A percentile compares a stretch with the other conserved stretches of the same genome.
These are phyloP conservation scores for Lepidocyrtoides sp. DNA, from an alignment of 2,888 invertebrate species.

Conservation along the genomic window DNA sequence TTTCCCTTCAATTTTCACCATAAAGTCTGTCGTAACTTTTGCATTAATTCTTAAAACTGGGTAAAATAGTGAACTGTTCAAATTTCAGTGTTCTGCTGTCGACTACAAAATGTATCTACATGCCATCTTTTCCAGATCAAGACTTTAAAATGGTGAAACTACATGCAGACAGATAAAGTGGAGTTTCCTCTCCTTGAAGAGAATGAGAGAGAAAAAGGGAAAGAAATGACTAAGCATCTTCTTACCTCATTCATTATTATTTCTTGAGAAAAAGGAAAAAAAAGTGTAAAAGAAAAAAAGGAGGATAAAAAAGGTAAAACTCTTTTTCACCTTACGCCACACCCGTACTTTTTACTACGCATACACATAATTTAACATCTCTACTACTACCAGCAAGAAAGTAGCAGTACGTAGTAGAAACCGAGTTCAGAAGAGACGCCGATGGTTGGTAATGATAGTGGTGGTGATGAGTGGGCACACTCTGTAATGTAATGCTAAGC, in stretches of 20 bases:
- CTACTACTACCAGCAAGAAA: neutral
- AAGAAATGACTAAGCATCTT: constrained; percentile 24
- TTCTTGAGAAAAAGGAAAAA: constrained; percentile 22
- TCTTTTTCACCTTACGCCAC: constrained; percentile 48
- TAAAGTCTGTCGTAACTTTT: neutral
- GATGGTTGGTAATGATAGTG: constrained; percentile 68
- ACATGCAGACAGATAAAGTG: constrained; percentile 3
- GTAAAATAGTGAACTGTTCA: neutral
- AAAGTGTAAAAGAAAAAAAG: neutral
- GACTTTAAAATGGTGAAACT: constrained; percentile 34
- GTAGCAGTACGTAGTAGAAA: neutral
- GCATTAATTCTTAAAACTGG: neutral
- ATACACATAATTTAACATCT: constrained; percentile 13
- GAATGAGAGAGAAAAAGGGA: constrained; percentile 28
- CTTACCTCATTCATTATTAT: constrained; percentile 73
- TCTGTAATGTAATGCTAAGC: constrained; percentile 73
- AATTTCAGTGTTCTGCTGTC: neutral
- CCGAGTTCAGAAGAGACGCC: constrained; percentile 15
- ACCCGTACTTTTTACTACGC: neutral
- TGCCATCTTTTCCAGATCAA: constrained; percentile 20
- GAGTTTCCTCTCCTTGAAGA: neutral
- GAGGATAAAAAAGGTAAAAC: constrained; percentile 43
- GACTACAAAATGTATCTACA: neutral
- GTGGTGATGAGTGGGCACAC: constrained; percentile 67
- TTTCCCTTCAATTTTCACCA: constrained; percentile 65